Percentiles rank a stretch among this genome's conserved stretches.
phyloP scores from a whole-genome alignment of 2,888 invertebrate genomes.

The Rhagium mordax region DNA sequence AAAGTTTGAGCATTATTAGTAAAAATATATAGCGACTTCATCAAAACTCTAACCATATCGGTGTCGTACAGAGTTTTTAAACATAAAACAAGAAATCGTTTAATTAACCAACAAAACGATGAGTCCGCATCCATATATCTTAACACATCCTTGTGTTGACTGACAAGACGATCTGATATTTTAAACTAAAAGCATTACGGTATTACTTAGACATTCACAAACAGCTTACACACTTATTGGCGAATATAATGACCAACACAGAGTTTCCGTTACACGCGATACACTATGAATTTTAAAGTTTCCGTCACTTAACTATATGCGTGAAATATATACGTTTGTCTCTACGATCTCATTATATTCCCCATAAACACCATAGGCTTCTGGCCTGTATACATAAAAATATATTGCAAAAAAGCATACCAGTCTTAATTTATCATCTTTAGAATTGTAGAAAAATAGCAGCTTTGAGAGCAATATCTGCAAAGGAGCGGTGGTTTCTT shows the following conservation, averaged over 20 bases:
- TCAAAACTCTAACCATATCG: slow-evolving; percentile 76
- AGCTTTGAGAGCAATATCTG: slow-evolving; percentile 77
- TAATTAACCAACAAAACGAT: slow-evolving; percentile 70
- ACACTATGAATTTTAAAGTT: no score
- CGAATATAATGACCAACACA: background rate
- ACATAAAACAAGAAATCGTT: slow-evolving; percentile 64
- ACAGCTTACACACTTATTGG: background rate
- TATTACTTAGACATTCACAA: background rate
- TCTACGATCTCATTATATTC: no score
- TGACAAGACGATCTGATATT: slow-evolving; percentile 68
- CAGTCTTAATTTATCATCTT: slow-evolving; percentile 79
- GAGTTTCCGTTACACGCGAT: no score
- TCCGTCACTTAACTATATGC: no score
- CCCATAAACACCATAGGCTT: no score
- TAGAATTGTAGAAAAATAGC: slow-evolving; percentile 83
- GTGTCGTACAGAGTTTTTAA: slow-evolving; percentile 58
- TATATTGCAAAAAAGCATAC: slow-evolving; percentile 65
- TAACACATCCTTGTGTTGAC: slow-evolving; percentile 59
- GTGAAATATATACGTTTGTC: no score
- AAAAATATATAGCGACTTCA: slow-evolving; percentile 86
- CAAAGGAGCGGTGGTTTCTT: slow-evolving; percentile 70
- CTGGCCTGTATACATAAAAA: background rate
- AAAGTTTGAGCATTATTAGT: slow-evolving; percentile 72
- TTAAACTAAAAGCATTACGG: slow-evolving; percentile 61
- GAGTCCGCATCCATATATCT: slow-evolving; percentile 59